Base-by-base conservation (phyloP, 1,140 invertebrate species). In the Choristoneura fumiferana region DNA sequence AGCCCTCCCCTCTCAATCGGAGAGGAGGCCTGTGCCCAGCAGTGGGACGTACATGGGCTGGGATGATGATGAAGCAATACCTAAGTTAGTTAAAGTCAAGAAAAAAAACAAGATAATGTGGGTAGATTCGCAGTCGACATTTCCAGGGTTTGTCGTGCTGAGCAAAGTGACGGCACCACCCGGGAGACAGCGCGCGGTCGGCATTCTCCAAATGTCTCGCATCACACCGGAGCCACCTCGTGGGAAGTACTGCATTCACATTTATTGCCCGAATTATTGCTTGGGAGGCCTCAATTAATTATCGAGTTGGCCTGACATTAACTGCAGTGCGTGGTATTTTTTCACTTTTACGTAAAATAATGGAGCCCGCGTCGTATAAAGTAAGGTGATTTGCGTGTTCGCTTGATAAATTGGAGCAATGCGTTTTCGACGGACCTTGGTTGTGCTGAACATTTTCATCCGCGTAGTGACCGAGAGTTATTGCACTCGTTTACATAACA, bases 211-310 rank as follows among this genome's bases (percentile, higher is more conserved):
- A 49, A 63, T 63, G 49, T 33, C 43, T 58, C 59, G 65, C 59
- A 59, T 64, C 61, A 60, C 60, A 33, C 61, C 17, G 14, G 55
- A 53, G 53, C 57, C 55, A 37, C 61, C 60, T 55, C 70, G 73
- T 80, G 73, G 75, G 73, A 81, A 84, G 66, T 45, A 56, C 43
- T 58, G 64, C 59, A 65, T 69, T 72, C 65, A 62, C 65, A 66
- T 69, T 69, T 78, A 76, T 79, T 79, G 71, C 65, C 56, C 73
- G 73, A 72, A 76, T 76, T 77, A 75, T 73, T 75, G 74, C 71
- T 73, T 76, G 71, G 78, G 78, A 71, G 78, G 73, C 67, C 73
- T 71, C 67, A 73, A 78, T 81, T 81, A 81, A 79, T 84, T 79
- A 77, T 70, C 29, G 36, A 62, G 65, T 54, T 52, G 60, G 55